Evolutionary conservation across 1,140 invertebrate species (phyloP), one percentile per base, ranked within the genome.

Genomic region (Rhopalosiphum padi): DNA sequence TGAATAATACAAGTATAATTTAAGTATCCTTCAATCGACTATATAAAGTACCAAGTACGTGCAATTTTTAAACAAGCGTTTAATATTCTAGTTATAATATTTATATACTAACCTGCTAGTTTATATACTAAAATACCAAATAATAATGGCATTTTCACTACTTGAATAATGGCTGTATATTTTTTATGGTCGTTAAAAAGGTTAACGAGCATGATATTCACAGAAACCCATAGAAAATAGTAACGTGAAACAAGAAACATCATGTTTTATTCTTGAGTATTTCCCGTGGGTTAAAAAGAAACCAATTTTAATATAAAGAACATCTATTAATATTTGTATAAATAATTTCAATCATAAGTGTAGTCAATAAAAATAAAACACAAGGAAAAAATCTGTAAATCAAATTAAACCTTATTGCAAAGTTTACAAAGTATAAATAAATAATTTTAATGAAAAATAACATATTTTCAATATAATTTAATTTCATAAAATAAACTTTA

Each of bases 171-270:
- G 22, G 88, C 8, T 5, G 23, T 55, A 9, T 55, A 25, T 51
- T 89, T 86, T 89, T 89, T 55, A 89, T 41, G 48, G 88, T 89
- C 88, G 35, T 89, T 89, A 89, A 89, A 89, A 89, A 89, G 51
- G 88, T 89, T 89, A 89, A 89, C 88, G 88, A 89, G 35, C 88
- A 41, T 55, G 51, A 55, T 41, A 89, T 55, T 35, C 51, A 55
- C 88, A 25, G 51, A 41, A 37, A 41, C 35, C n/a, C 48, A 37
- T 89, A 55, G 48, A 55, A 55, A 48, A 89, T 55, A 89, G 51
- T 55, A 37, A 37, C 88, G 51, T 89, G 51, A 35, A 55, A 89
- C 88, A 89, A 55, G 88, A 89, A 51, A 89, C 51, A 37, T 41
- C 88, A 41, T 55, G 51, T 55, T 89, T 55, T 55, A 55, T 55